Evolutionary conservation across 2,888 invertebrate species (phyloP), one percentile per base, ranked within the genome.

Genomic region (Iselma pallidipennis): DNA sequence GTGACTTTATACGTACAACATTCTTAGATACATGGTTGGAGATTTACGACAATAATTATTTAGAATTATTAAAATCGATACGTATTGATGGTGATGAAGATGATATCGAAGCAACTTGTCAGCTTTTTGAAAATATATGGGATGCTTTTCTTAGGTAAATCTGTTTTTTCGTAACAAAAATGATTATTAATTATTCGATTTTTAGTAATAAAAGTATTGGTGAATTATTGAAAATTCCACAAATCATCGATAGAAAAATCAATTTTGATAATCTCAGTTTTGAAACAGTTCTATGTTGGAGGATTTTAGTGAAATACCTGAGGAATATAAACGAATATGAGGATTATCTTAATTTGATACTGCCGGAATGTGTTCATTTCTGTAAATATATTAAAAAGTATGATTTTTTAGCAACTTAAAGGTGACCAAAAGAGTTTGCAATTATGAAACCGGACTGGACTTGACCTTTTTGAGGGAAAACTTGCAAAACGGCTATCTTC

Each of bases 21-120:
- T 78, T 92, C 67, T 80, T 95, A 1, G 90, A 91, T 0, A 83
- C 88, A 1, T 95, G 95, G 95, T 81, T 95, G 62, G 85, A 88
- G 55, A 84, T 87, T 1, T 91, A 89, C 74, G 84, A 90, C 51
- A 87, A 89, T 2, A 88, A 92, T 71, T 87, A 89, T 48, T 82
- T 93, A 14, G 84, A 87, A 5, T 82, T 96, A n/a, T 82, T 94
- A 53, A 87, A 88, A 62, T 89, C 90, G 2, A 83, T 95, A 23
- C 89, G 94, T 71, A 83, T 92, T 45, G 93, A 94, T 77, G 85
- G 86, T 55, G 85, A 84, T 53, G 84, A 85, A 42, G 83, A 85
- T 1, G 89, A 90, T 76, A 85, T 89, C 16, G 85, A 88, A 67
- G 85, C 85, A 60, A 86, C 87, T 9, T 49, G 23, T 28, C 14